Evolutionary conservation across 2,113 vertebrate species (phyloP), one percentile per base, ranked within the genome.

Genomic region (Miniopterus natalensis): DNA sequence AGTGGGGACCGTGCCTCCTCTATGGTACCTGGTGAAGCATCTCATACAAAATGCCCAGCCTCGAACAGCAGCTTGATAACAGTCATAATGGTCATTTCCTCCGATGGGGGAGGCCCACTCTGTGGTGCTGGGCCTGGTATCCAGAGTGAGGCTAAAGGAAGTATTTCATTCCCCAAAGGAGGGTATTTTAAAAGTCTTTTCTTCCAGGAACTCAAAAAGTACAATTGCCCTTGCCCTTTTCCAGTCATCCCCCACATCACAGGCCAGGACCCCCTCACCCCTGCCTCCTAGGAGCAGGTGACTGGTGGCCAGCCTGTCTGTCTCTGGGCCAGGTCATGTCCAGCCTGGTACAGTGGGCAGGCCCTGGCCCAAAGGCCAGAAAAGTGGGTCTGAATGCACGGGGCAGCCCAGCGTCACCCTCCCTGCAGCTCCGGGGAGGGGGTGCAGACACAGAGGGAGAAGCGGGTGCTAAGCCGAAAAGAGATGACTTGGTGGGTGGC

Each of bases 161-260:
- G 29, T 12, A 36, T 68, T 71, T 83, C n/a, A 15, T 15, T 3
- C 21, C 13, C 5, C 21, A 17, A 36, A 71, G 68, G 49, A 93
- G 68, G 15, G 2, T 81, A 31, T 47, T 83, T 73, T 42, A 36
- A 88, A 73, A 13, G 65, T 18, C 31, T 57, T 61, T 25, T 42
- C 61, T 70, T 20, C 59, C 23, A 8, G 31, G 36, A 23, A 90
- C n/a, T 61, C 42, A 51, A 57, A 66, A 21, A 49, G 11, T 13
- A 40, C 25, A 1, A 5, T 25, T 27, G 20, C 20, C 12, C 3
- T 31, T 17, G 15, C 25, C 18, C 3, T 49, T 36, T 31, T n/a
- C 20, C 13, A 45, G 18, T 73, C 6, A 0, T 36, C 4, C 27
- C 47, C 5, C 4, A n/a, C 6, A 42, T 51, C 53, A n/a, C n/a